These are phyloP conservation scores for Coilia nasus DNA, from an alignment of 2,797 vertebrate genomes.

Conservation along the genomic window DNA sequence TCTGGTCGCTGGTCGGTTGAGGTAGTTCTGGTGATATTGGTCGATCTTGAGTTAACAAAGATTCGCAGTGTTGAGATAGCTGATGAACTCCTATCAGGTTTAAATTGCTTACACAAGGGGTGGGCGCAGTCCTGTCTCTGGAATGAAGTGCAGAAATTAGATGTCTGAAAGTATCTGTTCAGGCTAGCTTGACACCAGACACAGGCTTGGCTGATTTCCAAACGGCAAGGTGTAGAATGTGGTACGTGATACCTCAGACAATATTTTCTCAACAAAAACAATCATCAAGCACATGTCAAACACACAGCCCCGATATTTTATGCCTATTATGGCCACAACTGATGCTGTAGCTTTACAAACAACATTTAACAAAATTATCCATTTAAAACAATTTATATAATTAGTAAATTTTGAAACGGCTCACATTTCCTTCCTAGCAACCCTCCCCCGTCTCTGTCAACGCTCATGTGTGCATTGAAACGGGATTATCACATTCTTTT, in stretches of 20 bases:
- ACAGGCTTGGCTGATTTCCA: slow-evolving; percentile 71
- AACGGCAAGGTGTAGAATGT: slow-evolving; percentile 61
- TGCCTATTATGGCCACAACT: not conserved
- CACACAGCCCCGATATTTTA: slow-evolving; percentile 27
- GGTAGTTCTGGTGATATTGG: slow-evolving; percentile 34
- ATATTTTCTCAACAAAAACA: slow-evolving; percentile 40
- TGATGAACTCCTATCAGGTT: slow-evolving; percentile 72
- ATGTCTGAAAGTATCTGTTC: slow-evolving; percentile 78
- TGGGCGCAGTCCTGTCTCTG: slow-evolving; percentile 71
- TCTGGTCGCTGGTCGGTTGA: not conserved
- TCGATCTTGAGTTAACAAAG: slow-evolving; percentile 49
- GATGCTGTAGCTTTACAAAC: not conserved
- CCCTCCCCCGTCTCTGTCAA: slow-evolving; percentile 24
- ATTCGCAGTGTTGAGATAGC: slow-evolving; percentile 53
- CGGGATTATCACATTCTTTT: slow-evolving; percentile 71
- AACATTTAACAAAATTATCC: not conserved
- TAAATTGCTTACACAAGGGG: slow-evolving; percentile 71
- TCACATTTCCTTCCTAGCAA: not conserved
- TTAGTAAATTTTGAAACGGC: slow-evolving; percentile 12
- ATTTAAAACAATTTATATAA: not conserved
- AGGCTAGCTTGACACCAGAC: slow-evolving; percentile 77
- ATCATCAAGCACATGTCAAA: slow-evolving; percentile 39
- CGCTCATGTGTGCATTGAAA: slow-evolving; percentile 67
- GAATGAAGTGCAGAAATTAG: slow-evolving; percentile 76
- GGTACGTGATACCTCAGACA: slow-evolving; percentile 50